These are phyloP conservation scores for Heliangelus exortis DNA, from an alignment of 2,797 vertebrate species.

Conservation along the genomic window DNA sequence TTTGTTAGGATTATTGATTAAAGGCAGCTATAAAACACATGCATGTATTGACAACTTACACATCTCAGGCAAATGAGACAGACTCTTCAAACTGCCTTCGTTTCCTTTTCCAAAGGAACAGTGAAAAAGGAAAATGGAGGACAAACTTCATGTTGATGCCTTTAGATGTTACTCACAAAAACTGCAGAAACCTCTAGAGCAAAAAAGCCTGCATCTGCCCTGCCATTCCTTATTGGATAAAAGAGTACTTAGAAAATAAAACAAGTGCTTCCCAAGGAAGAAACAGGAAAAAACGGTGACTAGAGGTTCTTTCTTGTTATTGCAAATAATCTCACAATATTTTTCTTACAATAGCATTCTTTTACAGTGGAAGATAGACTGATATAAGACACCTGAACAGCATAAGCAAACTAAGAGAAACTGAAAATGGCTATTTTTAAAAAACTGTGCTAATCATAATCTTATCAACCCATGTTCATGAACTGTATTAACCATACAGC, in stretches of 20 bases:
- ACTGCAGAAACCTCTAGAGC: accelerated
- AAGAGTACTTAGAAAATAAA: background rate
- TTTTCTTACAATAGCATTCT: background rate
- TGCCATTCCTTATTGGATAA: background rate
- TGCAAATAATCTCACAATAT: background rate
- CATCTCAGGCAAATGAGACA: background rate
- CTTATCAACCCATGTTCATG: background rate
- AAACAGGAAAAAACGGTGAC: background rate
- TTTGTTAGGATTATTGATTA: background rate
- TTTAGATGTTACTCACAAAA: background rate
- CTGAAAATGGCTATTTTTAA: background rate
- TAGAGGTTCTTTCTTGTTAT: background rate
- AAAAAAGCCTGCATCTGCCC: background rate
- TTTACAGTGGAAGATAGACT: background rate
- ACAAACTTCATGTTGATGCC: background rate
- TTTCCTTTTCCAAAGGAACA: background rate
- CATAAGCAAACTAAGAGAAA: background rate
- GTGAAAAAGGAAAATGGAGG: background rate
- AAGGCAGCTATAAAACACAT: accelerated
- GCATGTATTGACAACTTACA: background rate
- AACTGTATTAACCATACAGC: background rate
- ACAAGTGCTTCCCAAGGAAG: background rate
- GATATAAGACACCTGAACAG: background rate
- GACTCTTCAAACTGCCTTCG: background rate
- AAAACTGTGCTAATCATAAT: background rate